These are phyloP conservation scores for Leiothrix lutea DNA, from an alignment of 2,113 vertebrate genomes.

Conservation along the genomic window DNA sequence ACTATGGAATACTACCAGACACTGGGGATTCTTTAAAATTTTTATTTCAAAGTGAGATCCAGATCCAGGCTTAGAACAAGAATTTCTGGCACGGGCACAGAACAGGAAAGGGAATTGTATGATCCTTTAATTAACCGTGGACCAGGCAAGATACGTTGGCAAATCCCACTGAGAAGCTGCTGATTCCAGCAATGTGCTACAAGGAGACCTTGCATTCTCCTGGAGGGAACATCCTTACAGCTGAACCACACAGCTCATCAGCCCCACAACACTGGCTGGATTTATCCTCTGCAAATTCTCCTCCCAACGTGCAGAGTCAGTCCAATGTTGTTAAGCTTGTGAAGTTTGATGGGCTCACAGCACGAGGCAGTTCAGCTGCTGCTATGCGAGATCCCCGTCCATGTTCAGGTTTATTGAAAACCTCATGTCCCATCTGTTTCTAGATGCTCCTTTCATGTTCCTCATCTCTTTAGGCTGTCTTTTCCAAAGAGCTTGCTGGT, in stretches of 20 bases:
- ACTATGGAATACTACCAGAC: not conserved
- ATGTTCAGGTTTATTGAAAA: conserved; percentile 42
- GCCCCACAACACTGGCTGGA: not conserved
- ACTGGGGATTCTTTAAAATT: not conserved
- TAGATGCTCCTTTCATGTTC: conserved; percentile 35
- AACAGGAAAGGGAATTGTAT: not conserved
- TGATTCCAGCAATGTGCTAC: not conserved
- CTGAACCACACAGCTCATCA: conserved; percentile 21
- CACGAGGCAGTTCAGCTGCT: conserved; percentile 15
- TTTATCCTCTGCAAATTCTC: conserved; percentile 38
- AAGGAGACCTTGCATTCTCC: not conserved
- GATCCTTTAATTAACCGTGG: not conserved
- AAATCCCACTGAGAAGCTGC: not conserved
- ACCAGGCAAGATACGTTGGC: fast-evolving
- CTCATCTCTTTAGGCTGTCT: conserved; percentile 9
- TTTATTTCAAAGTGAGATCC: not conserved
- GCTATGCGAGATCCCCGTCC: not conserved
- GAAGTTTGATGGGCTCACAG: conserved; percentile 56
- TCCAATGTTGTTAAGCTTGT: conserved; percentile 12
- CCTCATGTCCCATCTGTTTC: conserved; percentile 46
- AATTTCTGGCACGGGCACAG: not conserved
- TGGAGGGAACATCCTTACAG: not conserved
- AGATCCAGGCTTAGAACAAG: not conserved
- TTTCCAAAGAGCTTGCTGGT: not conserved
- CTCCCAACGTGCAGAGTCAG: not conserved